Base-by-base conservation (phyloP, 2,797 vertebrate genomes). In the Artibeus jamaicensis region DNA sequence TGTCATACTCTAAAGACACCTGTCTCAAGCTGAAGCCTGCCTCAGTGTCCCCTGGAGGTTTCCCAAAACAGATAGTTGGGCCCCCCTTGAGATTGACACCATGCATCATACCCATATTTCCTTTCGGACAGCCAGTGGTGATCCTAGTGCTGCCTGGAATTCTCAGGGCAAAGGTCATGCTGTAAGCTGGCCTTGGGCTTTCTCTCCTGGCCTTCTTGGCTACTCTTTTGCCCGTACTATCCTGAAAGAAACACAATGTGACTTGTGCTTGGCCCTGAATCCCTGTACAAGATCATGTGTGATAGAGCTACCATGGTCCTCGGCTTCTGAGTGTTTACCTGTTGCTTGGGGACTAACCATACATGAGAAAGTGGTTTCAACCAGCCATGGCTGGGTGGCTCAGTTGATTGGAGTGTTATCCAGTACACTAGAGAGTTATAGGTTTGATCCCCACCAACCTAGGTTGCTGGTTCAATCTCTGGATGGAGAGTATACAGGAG, bases 31-130 rank as follows among this genome's bases (percentile, higher is more conserved):
- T 44, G 62, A 2, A 42, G 12, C 26, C 21, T 11, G n/a, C 21
- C 48, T 48, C n/a, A 8, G 19, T 77, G 42, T 89, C 46, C 15
- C 57, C 59, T 57, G 70, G 39, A 68, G 59, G 57, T 24, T 83
- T 65, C 68, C 59, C 29, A 24, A 68, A 68, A 21, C 15, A 62
- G 84, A 32, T 16, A 10, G 16, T 3, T 39, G 42, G 55, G 18
- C 5, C 26, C 55, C 55, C 10, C 32, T 26, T 0, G 21, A 62
- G 29, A 22, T 6, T 44, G 42, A 6, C 0, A 1, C 1, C 7
- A 9, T 22, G 29, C 6, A 3, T 93, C 7, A 6, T 2, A 55
- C 32, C 15, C 32, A 53, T 29, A 22, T 44, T 32, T 21, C 90
- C 10, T 34, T 34, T 18, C 37, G 12, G 82, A 57, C 53, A 44